Evolutionary conservation across 2,113 vertebrate genomes (phyloP).

Genomic region (Canis aureus): DNA sequence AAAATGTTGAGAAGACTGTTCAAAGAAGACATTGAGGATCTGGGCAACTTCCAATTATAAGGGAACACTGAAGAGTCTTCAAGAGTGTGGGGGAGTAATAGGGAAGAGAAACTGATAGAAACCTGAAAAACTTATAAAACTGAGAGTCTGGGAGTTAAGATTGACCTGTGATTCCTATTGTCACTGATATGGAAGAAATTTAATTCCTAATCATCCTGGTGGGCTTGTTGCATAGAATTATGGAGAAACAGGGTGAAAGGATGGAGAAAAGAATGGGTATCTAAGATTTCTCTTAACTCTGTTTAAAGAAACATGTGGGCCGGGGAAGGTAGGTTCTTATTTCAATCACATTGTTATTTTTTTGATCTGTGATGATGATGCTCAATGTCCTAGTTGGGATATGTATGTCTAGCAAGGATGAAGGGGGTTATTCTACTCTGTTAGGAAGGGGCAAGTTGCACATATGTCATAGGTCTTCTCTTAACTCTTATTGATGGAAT

Average conservation of each 20-base stretch:
- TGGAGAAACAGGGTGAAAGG: neutral
- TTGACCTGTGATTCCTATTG: neutral
- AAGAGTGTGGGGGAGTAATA: neutral
- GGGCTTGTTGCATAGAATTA: neutral
- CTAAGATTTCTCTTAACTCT: neutral
- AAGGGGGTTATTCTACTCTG: neutral
- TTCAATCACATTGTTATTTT: neutral
- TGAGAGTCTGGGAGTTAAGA: neutral
- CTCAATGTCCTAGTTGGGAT: neutral
- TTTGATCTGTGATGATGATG: neutral
- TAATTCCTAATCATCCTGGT: neutral
- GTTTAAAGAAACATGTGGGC: neutral
- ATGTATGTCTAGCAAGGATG: neutral
- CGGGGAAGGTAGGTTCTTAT: neutral
- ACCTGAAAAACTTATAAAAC: neutral
- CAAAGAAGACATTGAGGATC: neutral
- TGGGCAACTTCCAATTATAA: neutral
- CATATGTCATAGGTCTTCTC: neutral
- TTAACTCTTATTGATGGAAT: neutral
- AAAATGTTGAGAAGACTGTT: neutral
- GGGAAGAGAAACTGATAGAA: neutral
- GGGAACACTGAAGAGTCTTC: neutral
- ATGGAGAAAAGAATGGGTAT: rapidly evolving
- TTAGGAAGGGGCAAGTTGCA: neutral
- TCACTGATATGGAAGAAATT: neutral